Evolutionary conservation across 2,888 invertebrate species (phyloP), one percentile per base, ranked within the genome.

Genomic region (Listrodromus nycthemerus): DNA sequence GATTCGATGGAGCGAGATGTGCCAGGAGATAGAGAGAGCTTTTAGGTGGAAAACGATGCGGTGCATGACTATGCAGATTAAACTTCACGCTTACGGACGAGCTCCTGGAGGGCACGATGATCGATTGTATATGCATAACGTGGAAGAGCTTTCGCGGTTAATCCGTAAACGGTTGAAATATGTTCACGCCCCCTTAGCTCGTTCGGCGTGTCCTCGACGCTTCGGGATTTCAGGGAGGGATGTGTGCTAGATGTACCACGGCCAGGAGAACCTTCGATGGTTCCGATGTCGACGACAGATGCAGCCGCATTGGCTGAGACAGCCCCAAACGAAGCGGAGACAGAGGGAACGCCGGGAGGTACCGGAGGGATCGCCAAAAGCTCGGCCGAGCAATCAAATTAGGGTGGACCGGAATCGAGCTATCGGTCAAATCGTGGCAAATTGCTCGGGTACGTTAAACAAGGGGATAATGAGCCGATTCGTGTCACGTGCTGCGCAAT

Each of bases 321-420:
- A 27, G 16, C 21, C 5, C 13, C 16, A 37, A 66, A 33, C 33
- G 63, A 33, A 75, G 8, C 16, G n/a, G 63, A 6, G 55, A 13
- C 55, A 16, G 41, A 45, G 41, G 41, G 30, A 30, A 13, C 33
- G 13, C 13, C 6, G 50, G 50, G 52, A 37, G n/a, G 7, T n/a
- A 55, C 48, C n/a, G 30, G 30, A 13, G 61, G 61, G 58, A 24
- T 30, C 73, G 61, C 78, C 58, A 73, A 67, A 76, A 78, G 50
- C 61, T 79, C 70, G 66, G 65, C 27, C 70, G 58, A 50, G 69
- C 37, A 86, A 88, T 90, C 88, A 88, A 90, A 91, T 91, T 90
- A 88, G 89, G 88, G 88, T 86, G 85, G 88, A 88, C 89, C 90
- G 80, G 88, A 91, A 90, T 90, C 88, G 89, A 91, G 88, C 89